Base-by-base conservation (phyloP, 2,113 vertebrate genomes). In the Daphoenositta chrysoptera region DNA sequence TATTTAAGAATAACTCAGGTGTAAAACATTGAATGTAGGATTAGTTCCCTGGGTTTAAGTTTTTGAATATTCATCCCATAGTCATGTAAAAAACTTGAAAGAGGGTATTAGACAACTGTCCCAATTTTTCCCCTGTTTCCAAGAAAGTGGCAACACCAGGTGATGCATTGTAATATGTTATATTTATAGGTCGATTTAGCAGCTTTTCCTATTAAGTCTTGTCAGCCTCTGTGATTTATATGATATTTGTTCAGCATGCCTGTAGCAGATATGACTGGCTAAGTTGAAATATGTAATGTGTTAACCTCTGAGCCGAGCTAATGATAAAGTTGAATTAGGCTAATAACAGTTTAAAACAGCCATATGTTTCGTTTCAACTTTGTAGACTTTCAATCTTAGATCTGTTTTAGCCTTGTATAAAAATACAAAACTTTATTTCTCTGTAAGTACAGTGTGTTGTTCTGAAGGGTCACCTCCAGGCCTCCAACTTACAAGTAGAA, bases 141-240 rank as follows among this genome's bases (percentile, higher is more conserved):
- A 92, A 91, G 85, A 94, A 96, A 92, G 69, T 89, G 91, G 70
- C 87, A 94, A 44, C 54, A 70, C 61, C 61, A 87, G 54, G 37
- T 89, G 86, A 95, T 90, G 72, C 90, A 89, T 78, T 92, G 69
- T 73, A 84, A 70, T 92, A n/a, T 0, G 0, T 92, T 95, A 44
- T 80, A 93, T 96, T 95, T 95, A 89, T 89, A 91, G 94, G 75
- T 88, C 93, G 91, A 42, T 95, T 93, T 93, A 90, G 78, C 89
- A 96, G 87, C 86, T 95, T 96, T 94, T 91, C 72, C 63, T 94
- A 89, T 93, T 95, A 92, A 90, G 57, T 92, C 66, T 93, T 95
- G 72, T 93, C 90, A 95, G 80, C 48, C 48, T 83, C 53, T 83
- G n/a, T 93, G 88, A 92, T 96, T 95, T 95, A 87, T 93, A 50